A percentile compares a stretch with the other conserved stretches of the same genome.
Evolutionary conservation across 2,797 vertebrate genomes (phyloP).

Genomic region (Crenichthys baileyi): DNA sequence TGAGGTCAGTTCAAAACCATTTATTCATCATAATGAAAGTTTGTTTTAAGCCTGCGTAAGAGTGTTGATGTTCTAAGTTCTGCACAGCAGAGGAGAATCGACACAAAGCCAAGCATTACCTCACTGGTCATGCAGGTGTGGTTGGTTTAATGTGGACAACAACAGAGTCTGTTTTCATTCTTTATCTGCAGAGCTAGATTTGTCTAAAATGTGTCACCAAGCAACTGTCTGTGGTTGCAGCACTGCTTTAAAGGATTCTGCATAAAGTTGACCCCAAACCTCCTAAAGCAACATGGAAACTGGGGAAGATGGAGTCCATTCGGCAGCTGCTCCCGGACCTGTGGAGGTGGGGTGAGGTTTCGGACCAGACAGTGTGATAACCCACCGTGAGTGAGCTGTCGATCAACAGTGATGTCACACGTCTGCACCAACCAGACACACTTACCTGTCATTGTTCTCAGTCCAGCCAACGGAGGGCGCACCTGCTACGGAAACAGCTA

Average conservation of each 20-base stretch:
- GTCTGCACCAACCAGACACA: slow-evolving; percentile 7
- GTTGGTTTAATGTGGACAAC: neutral
- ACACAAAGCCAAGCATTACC: neutral
- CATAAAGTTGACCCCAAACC: slow-evolving; percentile 90
- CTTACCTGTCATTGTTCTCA: slow-evolving; percentile 64
- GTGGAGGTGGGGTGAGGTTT: slow-evolving; percentile 89
- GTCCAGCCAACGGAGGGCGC: slow-evolving; percentile 93
- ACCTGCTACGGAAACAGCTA: slow-evolving; percentile 91
- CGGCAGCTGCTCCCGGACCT: slow-evolving; percentile 91
- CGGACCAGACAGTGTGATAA: slow-evolving; percentile 90
- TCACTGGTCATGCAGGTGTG: neutral
- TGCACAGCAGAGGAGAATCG: neutral
- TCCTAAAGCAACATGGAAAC: slow-evolving; percentile 92
- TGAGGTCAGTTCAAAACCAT: no score
- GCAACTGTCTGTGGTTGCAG: slow-evolving; percentile 40
- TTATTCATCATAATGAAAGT: no score
- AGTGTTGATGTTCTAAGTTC: neutral
- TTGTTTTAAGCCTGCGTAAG: neutral
- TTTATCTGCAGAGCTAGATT: neutral
- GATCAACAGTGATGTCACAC: slow-evolving; percentile 14
- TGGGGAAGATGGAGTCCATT: slow-evolving; percentile 94
- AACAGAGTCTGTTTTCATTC: neutral
- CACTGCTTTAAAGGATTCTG: slow-evolving; percentile 94
- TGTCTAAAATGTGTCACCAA: slow-evolving; percentile 1
- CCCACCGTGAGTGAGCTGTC: slow-evolving; percentile 86